Percentiles rank a stretch among this genome's conserved stretches.
These are phyloP conservation scores for Melolontha melolontha DNA, from an alignment of 2,888 invertebrate species.

Conservation along the genomic window DNA sequence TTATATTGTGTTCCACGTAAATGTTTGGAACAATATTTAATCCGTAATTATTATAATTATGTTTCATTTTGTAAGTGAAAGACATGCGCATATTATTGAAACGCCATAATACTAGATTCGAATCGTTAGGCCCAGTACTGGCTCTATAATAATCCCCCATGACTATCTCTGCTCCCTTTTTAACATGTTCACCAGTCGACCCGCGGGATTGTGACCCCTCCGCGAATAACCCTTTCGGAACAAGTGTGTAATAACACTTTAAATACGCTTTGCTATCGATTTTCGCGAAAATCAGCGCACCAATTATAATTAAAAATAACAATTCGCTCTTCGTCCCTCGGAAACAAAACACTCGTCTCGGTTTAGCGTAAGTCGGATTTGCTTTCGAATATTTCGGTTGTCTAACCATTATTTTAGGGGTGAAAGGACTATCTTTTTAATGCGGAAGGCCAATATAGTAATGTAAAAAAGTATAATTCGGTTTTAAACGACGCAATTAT, in stretches of 20 bases:
- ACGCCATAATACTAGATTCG: no score
- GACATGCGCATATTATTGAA: no score
- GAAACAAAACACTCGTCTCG: slow-evolving; percentile 2
- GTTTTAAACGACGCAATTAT: no score
- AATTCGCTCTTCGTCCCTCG: slow-evolving; percentile 15
- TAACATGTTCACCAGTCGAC: background rate
- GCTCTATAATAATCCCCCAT: no score
- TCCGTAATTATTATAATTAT: no score
- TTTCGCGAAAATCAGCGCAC: slow-evolving; percentile 28
- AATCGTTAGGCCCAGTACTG: no score
- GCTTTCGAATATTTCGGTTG: background rate
- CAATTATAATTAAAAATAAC: slow-evolving; percentile 32
- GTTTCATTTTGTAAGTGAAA: no score
- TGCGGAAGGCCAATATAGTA: no score
- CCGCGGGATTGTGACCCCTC: background rate
- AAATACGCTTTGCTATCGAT: slow-evolving; percentile 32
- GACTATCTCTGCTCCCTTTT: background rate
- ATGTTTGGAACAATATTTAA: no score
- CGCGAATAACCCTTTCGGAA: background rate
- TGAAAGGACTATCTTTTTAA: no score
- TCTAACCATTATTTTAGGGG: background rate
- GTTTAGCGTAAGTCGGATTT: slow-evolving; percentile 10
- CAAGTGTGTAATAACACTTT: slow-evolving; percentile 14
- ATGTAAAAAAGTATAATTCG: no score
- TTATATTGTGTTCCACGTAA: no score